phyloP scores from a whole-genome alignment of 2,113 vertebrate genomes.

The Hyperoodon ampullatus region DNA sequence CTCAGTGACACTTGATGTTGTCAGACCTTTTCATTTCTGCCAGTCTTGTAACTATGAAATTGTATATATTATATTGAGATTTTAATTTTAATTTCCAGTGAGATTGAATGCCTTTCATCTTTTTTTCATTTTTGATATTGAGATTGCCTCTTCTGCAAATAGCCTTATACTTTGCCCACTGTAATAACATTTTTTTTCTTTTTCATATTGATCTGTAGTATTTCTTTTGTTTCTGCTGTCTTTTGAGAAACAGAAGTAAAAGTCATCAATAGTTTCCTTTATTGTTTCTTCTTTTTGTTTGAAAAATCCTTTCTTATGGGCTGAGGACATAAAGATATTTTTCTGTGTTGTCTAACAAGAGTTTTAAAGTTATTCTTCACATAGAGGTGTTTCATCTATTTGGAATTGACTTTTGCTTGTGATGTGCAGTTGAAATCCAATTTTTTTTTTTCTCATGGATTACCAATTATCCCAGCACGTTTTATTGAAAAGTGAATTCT shows the following conservation, averaged over 20 bases:
- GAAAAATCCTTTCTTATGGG: neutral
- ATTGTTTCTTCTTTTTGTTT: constrained; percentile 29
- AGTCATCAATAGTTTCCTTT: neutral
- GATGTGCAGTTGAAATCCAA: neutral
- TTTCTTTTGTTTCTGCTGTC: constrained; percentile 15
- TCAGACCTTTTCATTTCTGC: neutral
- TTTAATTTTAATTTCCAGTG: neutral
- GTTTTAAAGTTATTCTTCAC: neutral
- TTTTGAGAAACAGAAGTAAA: constrained; percentile 18
- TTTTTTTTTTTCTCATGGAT: neutral
- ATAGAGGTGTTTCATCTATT: neutral
- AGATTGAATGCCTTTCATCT: neutral
- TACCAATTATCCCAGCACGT: neutral
- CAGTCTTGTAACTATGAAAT: neutral
- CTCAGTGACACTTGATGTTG: neutral
- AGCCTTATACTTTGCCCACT: neutral
- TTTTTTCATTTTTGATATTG: neutral
- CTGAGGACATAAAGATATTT: neutral
- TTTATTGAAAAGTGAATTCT: neutral
- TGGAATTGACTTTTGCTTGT: neutral
- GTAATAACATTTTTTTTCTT: neutral
- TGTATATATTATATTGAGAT: neutral
- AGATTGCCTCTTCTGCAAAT: neutral
- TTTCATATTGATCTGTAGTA: neutral
- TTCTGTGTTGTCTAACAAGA: neutral